Evolutionary conservation across 2,797 vertebrate species (phyloP).

Genomic region (Leucoraja ocellata): DNA sequence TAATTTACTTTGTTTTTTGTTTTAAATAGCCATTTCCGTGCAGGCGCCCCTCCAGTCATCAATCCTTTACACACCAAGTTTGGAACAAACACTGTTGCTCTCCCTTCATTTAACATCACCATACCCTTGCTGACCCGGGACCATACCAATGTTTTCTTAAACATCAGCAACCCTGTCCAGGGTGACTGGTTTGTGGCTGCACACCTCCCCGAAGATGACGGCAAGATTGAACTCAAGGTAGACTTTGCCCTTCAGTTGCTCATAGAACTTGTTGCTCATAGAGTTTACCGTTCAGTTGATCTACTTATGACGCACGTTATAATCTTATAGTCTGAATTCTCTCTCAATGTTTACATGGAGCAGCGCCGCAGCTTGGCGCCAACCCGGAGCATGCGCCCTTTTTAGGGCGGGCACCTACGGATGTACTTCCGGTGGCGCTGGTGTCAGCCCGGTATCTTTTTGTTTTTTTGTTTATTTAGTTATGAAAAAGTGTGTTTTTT

Average conservation of each 20-base stretch:
- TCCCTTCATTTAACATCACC: constrained; percentile 60
- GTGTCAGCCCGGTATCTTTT: too few relatives aligned
- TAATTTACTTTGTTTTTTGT: not conserved
- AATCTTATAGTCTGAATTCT: too few relatives aligned
- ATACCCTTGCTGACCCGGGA: constrained; percentile 50
- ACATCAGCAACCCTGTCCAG: constrained; percentile 68
- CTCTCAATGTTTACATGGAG: too few relatives aligned
- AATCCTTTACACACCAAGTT: constrained; percentile 70
- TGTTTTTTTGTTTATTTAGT: too few relatives aligned
- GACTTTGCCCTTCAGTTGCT: not conserved
- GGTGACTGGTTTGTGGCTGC: constrained; percentile 86
- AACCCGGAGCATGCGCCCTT: too few relatives aligned
- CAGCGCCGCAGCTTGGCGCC: too few relatives aligned
- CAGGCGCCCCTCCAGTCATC: constrained; percentile 82
- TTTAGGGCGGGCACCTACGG: too few relatives aligned
- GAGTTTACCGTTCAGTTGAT: too few relatives aligned
- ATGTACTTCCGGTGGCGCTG: too few relatives aligned
- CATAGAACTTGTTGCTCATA: too few relatives aligned
- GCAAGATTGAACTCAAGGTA: constrained; percentile 88
- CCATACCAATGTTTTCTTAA: constrained; percentile 68
- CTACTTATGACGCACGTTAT: too few relatives aligned
- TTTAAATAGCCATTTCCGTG: constrained; percentile 68
- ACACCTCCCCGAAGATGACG: constrained; percentile 77
- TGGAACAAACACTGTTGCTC: constrained; percentile 61
- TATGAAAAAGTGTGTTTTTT: too few relatives aligned